Evolutionary conservation across 1,140 invertebrate species (phyloP).

Genomic region (Procambarus clarkii): DNA sequence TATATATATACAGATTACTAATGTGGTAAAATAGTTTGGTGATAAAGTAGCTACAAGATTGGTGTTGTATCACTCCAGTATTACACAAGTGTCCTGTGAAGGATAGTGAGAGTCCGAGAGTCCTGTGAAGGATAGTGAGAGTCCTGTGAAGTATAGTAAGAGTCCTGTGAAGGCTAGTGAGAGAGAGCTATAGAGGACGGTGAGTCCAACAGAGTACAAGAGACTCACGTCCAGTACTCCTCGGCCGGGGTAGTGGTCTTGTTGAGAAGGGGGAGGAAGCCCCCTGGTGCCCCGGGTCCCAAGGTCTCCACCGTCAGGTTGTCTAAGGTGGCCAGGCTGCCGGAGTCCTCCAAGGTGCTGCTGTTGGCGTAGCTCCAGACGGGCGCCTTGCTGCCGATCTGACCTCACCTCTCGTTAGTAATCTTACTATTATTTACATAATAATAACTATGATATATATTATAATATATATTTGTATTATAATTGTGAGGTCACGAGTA

Average conservation of each 20-base stretch:
- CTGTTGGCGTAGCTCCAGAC: neutral
- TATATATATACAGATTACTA: too few species aligned
- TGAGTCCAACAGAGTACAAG: neutral
- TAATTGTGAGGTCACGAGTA: neutral
- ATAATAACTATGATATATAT: too few species aligned
- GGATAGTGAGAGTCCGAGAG: too few species aligned
- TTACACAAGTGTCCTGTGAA: too few species aligned
- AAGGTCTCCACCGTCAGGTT: neutral
- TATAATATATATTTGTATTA: too few species aligned
- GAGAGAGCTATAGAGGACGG: neutral
- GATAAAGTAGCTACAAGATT: too few species aligned
- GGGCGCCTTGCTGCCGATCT: neutral
- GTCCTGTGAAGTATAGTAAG: too few species aligned
- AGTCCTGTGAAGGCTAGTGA: neutral
- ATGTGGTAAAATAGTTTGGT: too few species aligned
- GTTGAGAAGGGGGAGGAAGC: neutral
- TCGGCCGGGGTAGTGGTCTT: conserved; percentile 67
- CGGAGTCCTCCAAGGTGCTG: neutral
- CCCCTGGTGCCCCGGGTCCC: neutral
- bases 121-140: too few species aligned
- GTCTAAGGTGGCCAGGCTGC: conserved; percentile 1
- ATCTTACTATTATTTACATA: too few species aligned
- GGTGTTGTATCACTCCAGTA: too few species aligned
- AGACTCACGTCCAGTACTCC: conserved; percentile 66
- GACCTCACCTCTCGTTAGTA: neutral